These are phyloP conservation scores for Molossus alvarezi DNA, from an alignment of 2,797 vertebrate genomes.

Conservation along the genomic window DNA sequence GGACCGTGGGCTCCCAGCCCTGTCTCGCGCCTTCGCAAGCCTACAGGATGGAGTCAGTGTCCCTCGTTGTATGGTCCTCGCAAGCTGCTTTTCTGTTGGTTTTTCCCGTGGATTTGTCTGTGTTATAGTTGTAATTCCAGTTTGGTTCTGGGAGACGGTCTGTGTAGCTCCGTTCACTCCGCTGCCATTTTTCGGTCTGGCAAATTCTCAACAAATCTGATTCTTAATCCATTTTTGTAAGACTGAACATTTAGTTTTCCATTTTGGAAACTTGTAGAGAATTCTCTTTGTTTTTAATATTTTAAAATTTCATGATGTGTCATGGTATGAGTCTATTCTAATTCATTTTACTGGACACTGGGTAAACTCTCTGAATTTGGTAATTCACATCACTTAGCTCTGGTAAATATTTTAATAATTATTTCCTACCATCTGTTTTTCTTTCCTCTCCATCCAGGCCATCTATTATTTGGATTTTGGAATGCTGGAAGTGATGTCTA, in stretches of 20 bases:
- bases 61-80: too few species aligned
- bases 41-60: too few species aligned
- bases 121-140: too few species aligned
- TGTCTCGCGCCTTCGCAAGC: too few species aligned
- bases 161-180: too few species aligned
- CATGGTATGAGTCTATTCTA: background rate
- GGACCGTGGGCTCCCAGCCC: too few species aligned
- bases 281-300: conserved; percentile 15
- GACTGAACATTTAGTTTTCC: background rate
- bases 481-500: conserved; percentile 15
- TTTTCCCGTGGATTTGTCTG: too few species aligned
- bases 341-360: background rate
- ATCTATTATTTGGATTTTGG: conserved; percentile 67
- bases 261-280: background rate
- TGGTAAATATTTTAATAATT: conserved; percentile 78
- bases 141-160: too few species aligned
- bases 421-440: conserved; percentile 81
- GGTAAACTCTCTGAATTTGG: conserved; percentile 53
- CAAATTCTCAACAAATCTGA: too few species aligned
- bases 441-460: conserved; percentile 69
- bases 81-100: too few species aligned
- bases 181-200: too few species aligned
- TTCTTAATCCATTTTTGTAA: background rate
- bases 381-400: conserved; percentile 20
- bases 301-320: conserved; percentile 32